Evolutionary conservation across 2,888 invertebrate genomes (phyloP), one percentile per base, ranked within the genome.

Genomic region (Ditylenchus weischeri): DNA sequence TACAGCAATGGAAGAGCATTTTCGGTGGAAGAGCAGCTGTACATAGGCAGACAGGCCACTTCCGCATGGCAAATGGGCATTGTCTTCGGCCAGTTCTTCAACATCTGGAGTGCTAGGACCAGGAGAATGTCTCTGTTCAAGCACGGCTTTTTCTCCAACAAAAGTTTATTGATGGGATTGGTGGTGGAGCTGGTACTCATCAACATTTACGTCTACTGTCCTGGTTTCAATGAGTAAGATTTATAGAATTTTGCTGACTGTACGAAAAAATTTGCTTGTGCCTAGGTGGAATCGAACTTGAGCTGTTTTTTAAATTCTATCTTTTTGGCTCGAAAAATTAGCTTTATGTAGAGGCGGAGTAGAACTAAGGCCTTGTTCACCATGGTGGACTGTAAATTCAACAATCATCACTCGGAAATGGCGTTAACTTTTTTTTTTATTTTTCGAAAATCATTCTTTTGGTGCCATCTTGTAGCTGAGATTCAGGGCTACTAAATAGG

Each of bases 51-150:
- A 8, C 73, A 75, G 29, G 75, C 76, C 18, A 62, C 66, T 36
- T 66, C 69, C 10, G 75, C 75, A 6, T 75, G 76, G 73, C 76
- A 75, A 48, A 68, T 75, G 65, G 76, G 76, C 43, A 76, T 75
- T 51, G 72, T 75, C 38, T 72, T 75, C 50, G 74, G 74, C 7
- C 71, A 74, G 63, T 72, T 70, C 57, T 74, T 65, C 63, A 74
- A 74, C 64, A 64, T 75, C 57, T 74, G 66, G 67, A 68, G 68
- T 62, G 66, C 74, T 18, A 29, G 74, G 4, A 74, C 74, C 0
- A 59, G 71, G 6, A 57, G 70, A 51, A 57, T 66, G 57, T 72
- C 72, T 7, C 69, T 74, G 38, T 72, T 74, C 62, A 48, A 36
- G 15, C 74, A 74, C 61, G 74, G 74, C 13, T 43, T 73, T 58